These are phyloP conservation scores for Syrista parreyssii DNA, from an alignment of 2,888 invertebrate species.

Conservation along the genomic window DNA sequence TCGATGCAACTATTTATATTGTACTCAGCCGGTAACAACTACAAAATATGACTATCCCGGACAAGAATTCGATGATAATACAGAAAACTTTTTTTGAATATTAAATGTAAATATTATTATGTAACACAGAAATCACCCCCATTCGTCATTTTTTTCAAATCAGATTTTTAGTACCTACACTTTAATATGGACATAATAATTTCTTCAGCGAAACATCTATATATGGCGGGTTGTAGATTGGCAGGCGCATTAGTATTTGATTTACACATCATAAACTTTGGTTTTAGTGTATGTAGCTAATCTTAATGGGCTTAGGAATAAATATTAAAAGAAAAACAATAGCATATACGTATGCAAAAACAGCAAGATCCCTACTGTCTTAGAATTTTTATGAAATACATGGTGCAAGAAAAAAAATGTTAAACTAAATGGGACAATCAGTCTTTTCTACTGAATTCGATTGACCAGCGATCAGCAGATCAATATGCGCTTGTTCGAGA, in stretches of 20 bases:
- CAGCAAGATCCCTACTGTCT: not conserved
- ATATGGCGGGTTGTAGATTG: not conserved
- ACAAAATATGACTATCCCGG: too few relatives aligned
- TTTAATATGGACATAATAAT: not conserved
- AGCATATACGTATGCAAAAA: not conserved
- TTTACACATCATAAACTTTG: not conserved
- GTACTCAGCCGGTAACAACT: not conserved
- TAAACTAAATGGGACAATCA: slow-evolving; percentile 16
- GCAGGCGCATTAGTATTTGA: not conserved
- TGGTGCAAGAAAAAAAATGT: slow-evolving; percentile 14
- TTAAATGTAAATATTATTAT: not conserved
- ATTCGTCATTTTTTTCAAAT: not conserved
- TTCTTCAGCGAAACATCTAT: not conserved
- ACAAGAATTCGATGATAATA: not conserved
- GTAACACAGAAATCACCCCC: not conserved
- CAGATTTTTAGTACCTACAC: not conserved
- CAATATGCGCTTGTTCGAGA: slow-evolving; percentile 17
- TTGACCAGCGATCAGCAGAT: slow-evolving; percentile 22
- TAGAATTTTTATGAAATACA: not conserved
- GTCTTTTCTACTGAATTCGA: slow-evolving; percentile 20
- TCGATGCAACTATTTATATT: not conserved
- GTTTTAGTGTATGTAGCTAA: not conserved
- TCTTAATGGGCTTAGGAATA: not conserved
- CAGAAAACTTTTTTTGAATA: not conserved
- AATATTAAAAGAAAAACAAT: not conserved